Base-by-base conservation (phyloP, 2,888 invertebrate species). In the Lissonota sp. region DNA sequence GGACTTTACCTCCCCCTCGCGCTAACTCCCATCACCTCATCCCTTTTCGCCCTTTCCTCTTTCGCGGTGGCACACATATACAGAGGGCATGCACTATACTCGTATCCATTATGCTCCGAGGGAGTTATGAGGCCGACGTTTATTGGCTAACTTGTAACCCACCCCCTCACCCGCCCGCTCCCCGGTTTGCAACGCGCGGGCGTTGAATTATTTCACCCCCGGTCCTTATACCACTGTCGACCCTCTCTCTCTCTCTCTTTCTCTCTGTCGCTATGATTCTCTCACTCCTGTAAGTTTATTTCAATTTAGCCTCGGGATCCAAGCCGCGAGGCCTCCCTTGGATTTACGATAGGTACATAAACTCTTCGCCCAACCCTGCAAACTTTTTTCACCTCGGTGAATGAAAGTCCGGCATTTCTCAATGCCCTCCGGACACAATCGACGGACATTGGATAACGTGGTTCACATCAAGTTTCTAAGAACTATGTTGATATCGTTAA, bases 131-230 rank as follows among this genome's bases (percentile, higher is more conserved):
- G 87, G 86, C 83, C 86, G 87, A 89, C 88, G 86, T 88, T 88
- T 88, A 88, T 88, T 87, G 89, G 87, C 84, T 83, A 86, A 87
- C 89, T 88, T 87, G 87, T 87, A 87, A 87, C 87, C 88, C 84
- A 26, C 26, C 84, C 83, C 80, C 85, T 57, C 12, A 6, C n/a
- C 46, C 67, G 26, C 51, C 67, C 39, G 12, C 46, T 49, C 51
- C 51, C 67, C 39, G 12, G 26, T 26, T 75, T 70, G 71, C 82
- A 74, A 64, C 66, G 71, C 26, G 26, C 26, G 26, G 26, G 26
- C 71, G 66, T 84, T 86, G 86, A 87, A 88, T 88, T 88, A 88
- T 88, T 79, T 86, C 84, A 53, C 62, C 58, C 80, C 76, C 75
- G 82, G 87, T 83, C 85, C 87, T 85, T 83, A 74, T 74, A 74